Evolutionary conservation across 2,888 invertebrate species (phyloP), one percentile per base, ranked within the genome.

Genomic region (Ichneumoninae sp.): DNA sequence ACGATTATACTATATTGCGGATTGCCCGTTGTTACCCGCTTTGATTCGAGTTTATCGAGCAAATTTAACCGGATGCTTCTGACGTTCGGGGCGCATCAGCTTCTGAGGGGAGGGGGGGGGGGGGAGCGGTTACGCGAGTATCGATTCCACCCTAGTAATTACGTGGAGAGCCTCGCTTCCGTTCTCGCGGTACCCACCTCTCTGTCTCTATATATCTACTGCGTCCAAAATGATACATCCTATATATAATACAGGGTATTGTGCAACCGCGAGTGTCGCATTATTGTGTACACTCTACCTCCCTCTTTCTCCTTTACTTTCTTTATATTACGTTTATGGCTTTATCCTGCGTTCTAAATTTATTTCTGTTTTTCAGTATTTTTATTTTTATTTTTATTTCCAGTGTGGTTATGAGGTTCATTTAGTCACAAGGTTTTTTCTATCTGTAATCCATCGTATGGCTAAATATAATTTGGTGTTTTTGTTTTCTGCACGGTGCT

Each of bases 141-240:
- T 86, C 86, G 86, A 86, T 86, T 86, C 78, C 77, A 85, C 82
- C 83, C 76, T 81, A 80, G 84, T 82, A 84, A 87, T 87, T 87
- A 87, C 84, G 85, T 79, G 78, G 85, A 85, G 84, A 84, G 82
- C 79, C 80, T 85, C 82, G 85, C 79, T 84, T 83, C 82, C 83
- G 84, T 86, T 86, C 75, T 83, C 80, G 80, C 71, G 75, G 80
- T 80, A 71, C 75, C 57, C 80, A 60, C 71, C 71, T 80, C 74
- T 70, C 54, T 74, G 33, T 54, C 36, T 72, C 80, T 69, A 26
- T 76, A 40, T 68, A 22, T 76, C 54, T 68, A 8, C 57, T 19
- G 16, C 70, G 16, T 66, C 65, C 44, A 44, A 44, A 44, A 44
- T 44, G 44, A 13, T 30, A 22, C 13, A 60, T 60, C 60, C 10